These are phyloP conservation scores for Menidia menidia DNA, from an alignment of 2,797 vertebrate genomes.

Conservation along the genomic window DNA sequence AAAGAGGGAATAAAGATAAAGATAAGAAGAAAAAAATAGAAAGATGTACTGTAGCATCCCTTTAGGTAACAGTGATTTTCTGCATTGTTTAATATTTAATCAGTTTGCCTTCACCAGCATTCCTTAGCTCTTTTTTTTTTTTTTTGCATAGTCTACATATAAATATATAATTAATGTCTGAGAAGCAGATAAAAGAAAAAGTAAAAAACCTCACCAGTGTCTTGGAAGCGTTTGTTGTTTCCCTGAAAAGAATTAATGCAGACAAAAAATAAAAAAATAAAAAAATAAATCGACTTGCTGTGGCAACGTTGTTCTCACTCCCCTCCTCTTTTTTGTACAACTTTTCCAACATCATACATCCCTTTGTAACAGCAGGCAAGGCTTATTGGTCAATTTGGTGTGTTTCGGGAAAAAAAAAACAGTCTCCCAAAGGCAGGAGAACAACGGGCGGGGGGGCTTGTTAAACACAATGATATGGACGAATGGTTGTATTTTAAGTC, in stretches of 20 bases:
- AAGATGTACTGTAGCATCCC: constrained; percentile 79
- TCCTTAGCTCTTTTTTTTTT: constrained; percentile 72
- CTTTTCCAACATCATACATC: constrained; percentile 61
- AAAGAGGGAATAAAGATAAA: constrained; percentile 71
- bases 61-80: constrained; percentile 87
- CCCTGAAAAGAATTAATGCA: constrained; percentile 79
- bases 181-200: constrained; percentile 82
- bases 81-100: constrained; percentile 90
- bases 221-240: constrained; percentile 82
- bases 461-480: constrained; percentile 1
- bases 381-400: constrained; percentile 72
- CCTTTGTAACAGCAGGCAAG: constrained; percentile 69
- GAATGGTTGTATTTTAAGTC: not conserved
- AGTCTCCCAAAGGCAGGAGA: constrained; percentile 55
- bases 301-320: constrained; percentile 68
- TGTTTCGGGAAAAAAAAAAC: constrained; percentile 62
- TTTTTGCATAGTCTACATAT: constrained; percentile 85
- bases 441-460: constrained; percentile 35
- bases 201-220: constrained; percentile 75
- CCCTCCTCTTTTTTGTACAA: constrained; percentile 28
- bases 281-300: constrained; percentile 69
- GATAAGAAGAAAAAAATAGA: constrained; percentile 65
- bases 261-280: constrained; percentile 65
- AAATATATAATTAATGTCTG: constrained; percentile 87
- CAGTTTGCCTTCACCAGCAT: constrained; percentile 81